These are phyloP conservation scores for Rhingia campestris DNA, from an alignment of 2,888 invertebrate species.

Conservation along the genomic window DNA sequence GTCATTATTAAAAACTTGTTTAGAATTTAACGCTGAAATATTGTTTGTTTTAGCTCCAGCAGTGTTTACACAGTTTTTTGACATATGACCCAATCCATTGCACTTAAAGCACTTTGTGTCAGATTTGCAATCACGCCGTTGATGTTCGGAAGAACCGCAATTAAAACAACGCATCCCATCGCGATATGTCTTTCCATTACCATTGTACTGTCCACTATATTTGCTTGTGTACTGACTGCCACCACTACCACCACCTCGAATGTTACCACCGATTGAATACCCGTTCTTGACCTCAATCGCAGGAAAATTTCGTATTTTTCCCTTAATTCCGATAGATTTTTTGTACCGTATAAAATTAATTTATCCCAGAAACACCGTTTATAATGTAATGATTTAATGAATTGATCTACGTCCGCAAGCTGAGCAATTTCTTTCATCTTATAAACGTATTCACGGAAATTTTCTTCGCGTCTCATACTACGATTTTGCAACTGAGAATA, in stretches of 20 bases:
- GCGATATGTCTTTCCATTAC: not conserved
- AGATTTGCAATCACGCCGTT: not conserved
- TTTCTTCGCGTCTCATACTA: no score
- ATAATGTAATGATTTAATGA: constrained; percentile 16
- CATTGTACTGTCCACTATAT: no score
- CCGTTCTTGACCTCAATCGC: no score
- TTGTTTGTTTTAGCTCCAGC: no score
- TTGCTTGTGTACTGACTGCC: no score
- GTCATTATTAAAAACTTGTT: no score
- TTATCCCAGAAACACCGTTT: constrained; percentile 16
- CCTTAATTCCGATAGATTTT: no score
- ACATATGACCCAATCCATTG: not conserved
- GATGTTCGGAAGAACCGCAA: constrained; percentile 1
- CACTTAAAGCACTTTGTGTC: constrained; percentile 3
- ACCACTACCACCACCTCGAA: no score
- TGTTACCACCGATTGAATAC: no score
- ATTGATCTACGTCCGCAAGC: constrained; percentile 16
- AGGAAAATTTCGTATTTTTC: no score
- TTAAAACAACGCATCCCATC: not conserved
- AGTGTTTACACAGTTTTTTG: not conserved
- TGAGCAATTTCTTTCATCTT: constrained; percentile 21
- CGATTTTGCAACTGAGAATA: no score
- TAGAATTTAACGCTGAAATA: not conserved
- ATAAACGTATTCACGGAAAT: constrained; percentile 17
- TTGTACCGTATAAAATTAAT: constrained; percentile 11